Base-by-base conservation (phyloP, 2,797 vertebrate species). In the Amblyopsis hoosieri region DNA sequence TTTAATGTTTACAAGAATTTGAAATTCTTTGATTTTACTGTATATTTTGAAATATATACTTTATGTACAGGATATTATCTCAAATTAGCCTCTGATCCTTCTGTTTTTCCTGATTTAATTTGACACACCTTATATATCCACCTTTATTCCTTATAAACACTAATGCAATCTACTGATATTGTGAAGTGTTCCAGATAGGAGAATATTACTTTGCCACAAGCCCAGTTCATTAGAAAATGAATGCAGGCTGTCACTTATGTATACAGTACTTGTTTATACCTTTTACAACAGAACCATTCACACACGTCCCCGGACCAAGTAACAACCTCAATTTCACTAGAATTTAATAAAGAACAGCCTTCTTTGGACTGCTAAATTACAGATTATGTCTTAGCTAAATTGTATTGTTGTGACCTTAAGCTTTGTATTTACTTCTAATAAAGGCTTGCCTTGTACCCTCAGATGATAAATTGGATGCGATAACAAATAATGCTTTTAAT, bases 401-500 rank as follows among this genome's bases (percentile, higher is more conserved):
- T 45, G 45, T 53, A 14, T 57, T 2, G 29, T 51, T 79, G 49
- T 60, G 59, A 66, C 74, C 65, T 71, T 14, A 61, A 56, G 72
- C 54, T 66, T 1, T 60, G 51, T 47, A 23, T 33, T 71, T 74
- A 49, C 10, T 67, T 81, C 72, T 74, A n/a, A 69, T 75, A 67
- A 79, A 65, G 59, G 47, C 58, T 66, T 42, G 51, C 67, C 70
- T 67, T 68, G 31, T 70, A 53, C 19, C 13, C 47, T 33, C 69
- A 68, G 54, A 48, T 76, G 62, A 69, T 76, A 37, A 79, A 71
- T 70, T 65, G 31, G 56, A 48, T 51, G 59, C 60, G 56, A 68
- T 71, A 58, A 51, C 60, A 72, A 77, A 74, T 23, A 64, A 71
- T n/a, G 61, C 60, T 77, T 69, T 76, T 13, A 50, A 62, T 63